Evolutionary conservation across 2,888 invertebrate genomes (phyloP).

Genomic region (Uropetala carovei): DNA sequence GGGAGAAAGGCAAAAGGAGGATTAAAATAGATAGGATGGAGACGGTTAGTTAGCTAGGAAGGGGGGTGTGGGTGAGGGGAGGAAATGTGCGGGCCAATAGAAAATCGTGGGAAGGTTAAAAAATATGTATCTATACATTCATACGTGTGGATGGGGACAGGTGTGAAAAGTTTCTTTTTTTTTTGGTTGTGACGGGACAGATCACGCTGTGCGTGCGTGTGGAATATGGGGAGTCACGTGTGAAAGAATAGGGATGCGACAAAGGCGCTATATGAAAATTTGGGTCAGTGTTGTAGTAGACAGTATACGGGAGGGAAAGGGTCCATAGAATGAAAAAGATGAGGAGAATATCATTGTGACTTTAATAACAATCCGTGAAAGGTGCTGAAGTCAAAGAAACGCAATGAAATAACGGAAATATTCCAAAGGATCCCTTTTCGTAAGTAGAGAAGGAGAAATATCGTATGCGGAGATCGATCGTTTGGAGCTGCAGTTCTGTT

Average conservation of each 20-base stretch:
- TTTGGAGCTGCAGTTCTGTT: too few relatives aligned
- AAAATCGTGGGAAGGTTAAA: constrained; percentile 42
- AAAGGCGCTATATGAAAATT: constrained; percentile 31
- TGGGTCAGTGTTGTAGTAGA: not conserved
- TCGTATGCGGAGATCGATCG: not conserved
- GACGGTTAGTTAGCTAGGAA: constrained; percentile 10
- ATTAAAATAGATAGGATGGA: constrained; percentile 23
- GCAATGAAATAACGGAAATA: not conserved
- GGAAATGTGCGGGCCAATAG: constrained; percentile 43
- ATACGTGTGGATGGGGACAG: constrained; percentile 10
- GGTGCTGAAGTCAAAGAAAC: not conserved
- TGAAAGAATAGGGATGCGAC: constrained; percentile 32
- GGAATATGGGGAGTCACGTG: not conserved
- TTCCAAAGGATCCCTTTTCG: not conserved
- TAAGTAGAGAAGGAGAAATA: not conserved
- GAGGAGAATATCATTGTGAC: not conserved
- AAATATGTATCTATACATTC: constrained; percentile 5
- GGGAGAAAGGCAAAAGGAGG: not conserved
- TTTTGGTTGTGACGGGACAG: not conserved
- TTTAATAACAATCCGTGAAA: not conserved
- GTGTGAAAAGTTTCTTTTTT: not conserved
- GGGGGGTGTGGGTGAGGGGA: not conserved
- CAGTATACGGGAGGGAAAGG: not conserved
- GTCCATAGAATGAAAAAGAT: not conserved
- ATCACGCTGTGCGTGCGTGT: constrained; percentile 20